Evolutionary conservation across 2,888 invertebrate genomes (phyloP), one percentile per base, ranked within the genome.

Genomic region (Piscicola geometra): DNA sequence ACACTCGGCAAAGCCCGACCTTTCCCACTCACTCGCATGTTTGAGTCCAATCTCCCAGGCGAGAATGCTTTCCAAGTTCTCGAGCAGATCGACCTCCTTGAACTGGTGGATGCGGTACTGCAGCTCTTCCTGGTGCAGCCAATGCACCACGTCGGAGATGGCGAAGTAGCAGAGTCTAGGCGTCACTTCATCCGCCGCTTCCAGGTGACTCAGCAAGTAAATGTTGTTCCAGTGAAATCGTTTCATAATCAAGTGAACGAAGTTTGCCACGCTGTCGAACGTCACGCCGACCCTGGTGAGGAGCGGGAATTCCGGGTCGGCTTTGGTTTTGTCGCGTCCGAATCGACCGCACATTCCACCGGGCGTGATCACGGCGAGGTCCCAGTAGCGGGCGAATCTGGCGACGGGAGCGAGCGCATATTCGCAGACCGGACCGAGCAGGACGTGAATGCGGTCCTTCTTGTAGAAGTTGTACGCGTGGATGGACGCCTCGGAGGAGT

Each of bases 331-430:
- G 47, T 82, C 79, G 15, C 77, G 76, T 25, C 81, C 81, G 76
- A 85, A 85, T 70, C 82, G 82, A 71, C 82, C 81, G 5, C 83
- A 82, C 74, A 84, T 79, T 2, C 83, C 85, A 2, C 85, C 85
- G 1, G 85, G 81, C 18, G 93, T 93, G 81, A 94, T 92, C 80
- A 94, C 92, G 0, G 94, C 93, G 0, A 91, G 90, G 84, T 93
- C 93, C 94, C 94, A 94, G 84, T 92, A 93, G 1, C 93, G 92
- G 0, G 94, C 92, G 74, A 94, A 88, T 76, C 93, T 87, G 1
- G 93, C 93, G 0, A 94, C 93, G 0, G 93, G 93, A 82, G 93
- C 93, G 81, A 94, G 84, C 1, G 93, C 93, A 67, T 93, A 84
- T 76, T 84, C 84, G 76, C 83, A 84, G 0, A 82, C 81, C 0